These are phyloP conservation scores for Pitta sordida DNA, from an alignment of 2,113 vertebrate genomes.

Conservation along the genomic window DNA sequence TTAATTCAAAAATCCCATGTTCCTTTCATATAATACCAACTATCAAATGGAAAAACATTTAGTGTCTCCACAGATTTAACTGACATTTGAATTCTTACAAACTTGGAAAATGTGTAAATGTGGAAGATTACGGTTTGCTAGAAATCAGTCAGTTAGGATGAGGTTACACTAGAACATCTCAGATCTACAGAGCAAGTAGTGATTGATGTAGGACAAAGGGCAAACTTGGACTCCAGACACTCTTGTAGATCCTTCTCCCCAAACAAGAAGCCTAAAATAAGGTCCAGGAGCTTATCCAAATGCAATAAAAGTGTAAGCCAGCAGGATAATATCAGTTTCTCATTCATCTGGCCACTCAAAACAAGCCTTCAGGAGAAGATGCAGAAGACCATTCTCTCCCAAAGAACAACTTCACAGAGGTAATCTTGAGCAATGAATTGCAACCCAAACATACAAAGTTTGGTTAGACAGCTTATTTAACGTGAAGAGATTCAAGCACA, in stretches of 20 bases:
- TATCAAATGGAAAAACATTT: not conserved
- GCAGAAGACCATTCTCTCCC: not conserved
- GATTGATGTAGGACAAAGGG: not conserved
- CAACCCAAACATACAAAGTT: not conserved
- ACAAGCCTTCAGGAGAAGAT: not conserved
- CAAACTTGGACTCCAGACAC: not conserved
- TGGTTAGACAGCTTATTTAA: not conserved
- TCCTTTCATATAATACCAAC: not conserved
- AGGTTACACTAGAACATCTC: not conserved
- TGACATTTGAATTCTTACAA: slow-evolving; percentile 5
- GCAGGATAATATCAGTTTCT: not conserved
- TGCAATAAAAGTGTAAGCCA: not conserved
- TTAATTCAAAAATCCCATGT: not conserved
- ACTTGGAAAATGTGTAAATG: not conserved
- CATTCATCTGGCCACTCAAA: not conserved
- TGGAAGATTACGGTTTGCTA: not conserved
- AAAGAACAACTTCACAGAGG: not conserved
- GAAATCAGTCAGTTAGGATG: not conserved
- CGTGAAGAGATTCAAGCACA: not conserved
- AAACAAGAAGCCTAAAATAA: not conserved
- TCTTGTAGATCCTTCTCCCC: not conserved
- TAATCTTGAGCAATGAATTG: not conserved
- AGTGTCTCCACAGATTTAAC: not conserved
- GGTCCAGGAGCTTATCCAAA: not conserved
- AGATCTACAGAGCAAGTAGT: not conserved